phyloP scores from a whole-genome alignment of 2,888 invertebrate genomes.

The Noctua pronuba region DNA sequence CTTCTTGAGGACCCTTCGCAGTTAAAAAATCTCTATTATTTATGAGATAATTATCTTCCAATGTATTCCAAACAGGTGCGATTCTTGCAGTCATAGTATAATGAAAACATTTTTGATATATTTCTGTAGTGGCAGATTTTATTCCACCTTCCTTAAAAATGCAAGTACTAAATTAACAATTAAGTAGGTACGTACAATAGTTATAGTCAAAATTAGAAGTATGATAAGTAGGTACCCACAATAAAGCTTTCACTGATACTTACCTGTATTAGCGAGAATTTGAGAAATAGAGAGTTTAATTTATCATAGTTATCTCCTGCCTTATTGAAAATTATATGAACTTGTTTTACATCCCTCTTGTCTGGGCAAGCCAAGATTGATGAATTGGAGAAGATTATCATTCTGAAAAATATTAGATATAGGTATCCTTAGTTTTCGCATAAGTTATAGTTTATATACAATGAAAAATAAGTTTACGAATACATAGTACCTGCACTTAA shows the following conservation, averaged over 20 bases:
- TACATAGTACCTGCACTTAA: conserved; percentile 83
- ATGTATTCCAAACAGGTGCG: conserved; percentile 83
- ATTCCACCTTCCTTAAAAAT: conserved; percentile 80
- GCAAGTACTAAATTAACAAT: not conserved
- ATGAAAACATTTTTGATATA: conserved; percentile 82
- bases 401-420: conserved; percentile 74
- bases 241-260: conserved; percentile 29
- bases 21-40: conserved; percentile 85
- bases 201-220: not conserved
- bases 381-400: conserved; percentile 86
- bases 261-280: conserved; percentile 84
- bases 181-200: not conserved
- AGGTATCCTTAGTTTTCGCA: not conserved
- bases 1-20: conserved; percentile 78
- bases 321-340: conserved; percentile 84
- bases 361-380: conserved; percentile 85
- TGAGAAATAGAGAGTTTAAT: conserved; percentile 80
- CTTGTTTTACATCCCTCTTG: conserved; percentile 80
- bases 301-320: conserved; percentile 82
- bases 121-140: conserved; percentile 74
- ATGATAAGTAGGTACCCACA: not conserved
- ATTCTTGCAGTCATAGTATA: conserved; percentile 85
- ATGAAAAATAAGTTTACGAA: not conserved
- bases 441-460: not conserved
- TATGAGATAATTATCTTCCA: conserved; percentile 80